phyloP scores from a whole-genome alignment of 2,797 vertebrate species.

The Megalops cyprinoides region DNA sequence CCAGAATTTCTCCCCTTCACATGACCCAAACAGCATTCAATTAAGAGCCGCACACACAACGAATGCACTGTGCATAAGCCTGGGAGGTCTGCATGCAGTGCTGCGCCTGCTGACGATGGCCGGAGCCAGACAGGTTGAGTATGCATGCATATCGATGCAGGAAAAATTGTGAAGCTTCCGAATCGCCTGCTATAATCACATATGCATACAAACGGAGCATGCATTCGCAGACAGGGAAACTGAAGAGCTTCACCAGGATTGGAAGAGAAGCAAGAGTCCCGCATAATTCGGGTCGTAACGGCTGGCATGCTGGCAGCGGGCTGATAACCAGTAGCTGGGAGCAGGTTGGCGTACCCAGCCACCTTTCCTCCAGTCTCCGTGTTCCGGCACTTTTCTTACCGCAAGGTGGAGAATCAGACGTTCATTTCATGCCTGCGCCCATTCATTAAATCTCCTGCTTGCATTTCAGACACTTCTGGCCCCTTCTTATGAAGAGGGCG shows the following conservation, averaged over 20 bases:
- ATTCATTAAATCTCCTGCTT: background rate
- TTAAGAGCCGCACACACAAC: background rate
- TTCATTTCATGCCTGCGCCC: slow-evolving; percentile 20
- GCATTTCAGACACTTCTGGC: background rate
- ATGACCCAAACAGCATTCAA: background rate
- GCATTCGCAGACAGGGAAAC: background rate
- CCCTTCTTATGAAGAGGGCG: background rate
- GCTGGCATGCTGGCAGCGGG: background rate
- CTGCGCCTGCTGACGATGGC: background rate
- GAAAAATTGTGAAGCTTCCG: background rate
- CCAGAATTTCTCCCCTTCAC: background rate
- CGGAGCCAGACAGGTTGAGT: background rate
- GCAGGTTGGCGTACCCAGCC: slow-evolving; percentile 59
- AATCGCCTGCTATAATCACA: background rate
- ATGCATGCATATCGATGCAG: background rate
- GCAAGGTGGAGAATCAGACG: background rate
- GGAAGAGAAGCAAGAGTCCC: background rate
- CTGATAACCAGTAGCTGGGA: slow-evolving; percentile 50
- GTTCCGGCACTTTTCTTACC: slow-evolving; percentile 19
- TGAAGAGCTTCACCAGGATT: background rate
- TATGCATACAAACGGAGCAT: background rate
- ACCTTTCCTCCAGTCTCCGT: slow-evolving; percentile 39
- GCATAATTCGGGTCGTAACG: slow-evolving; percentile 38
- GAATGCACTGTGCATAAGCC: background rate
- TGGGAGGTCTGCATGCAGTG: background rate